Evolutionary conservation across 2,888 invertebrate genomes (phyloP).

Genomic region (Malacosoma neustria): DNA sequence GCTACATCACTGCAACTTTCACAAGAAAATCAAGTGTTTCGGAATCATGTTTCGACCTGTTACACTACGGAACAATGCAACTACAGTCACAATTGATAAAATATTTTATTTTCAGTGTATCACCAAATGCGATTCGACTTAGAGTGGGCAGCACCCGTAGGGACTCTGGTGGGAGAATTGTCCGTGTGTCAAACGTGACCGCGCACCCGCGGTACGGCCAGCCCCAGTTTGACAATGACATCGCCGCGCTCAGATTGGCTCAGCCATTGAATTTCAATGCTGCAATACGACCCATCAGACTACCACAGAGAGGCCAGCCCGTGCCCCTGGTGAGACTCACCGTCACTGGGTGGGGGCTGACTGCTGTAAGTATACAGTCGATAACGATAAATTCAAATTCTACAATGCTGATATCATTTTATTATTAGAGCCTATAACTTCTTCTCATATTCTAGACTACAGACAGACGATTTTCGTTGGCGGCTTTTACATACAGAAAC

Average conservation of each 20-base stretch:
- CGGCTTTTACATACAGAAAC: too few relatives aligned
- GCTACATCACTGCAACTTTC: too few relatives aligned
- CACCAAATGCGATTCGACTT: slow-evolving; percentile 38
- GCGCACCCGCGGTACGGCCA: slow-evolving; percentile 53
- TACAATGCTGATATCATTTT: too few relatives aligned
- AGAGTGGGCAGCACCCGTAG: slow-evolving; percentile 63
- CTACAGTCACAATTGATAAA: too few relatives aligned
- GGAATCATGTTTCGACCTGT: too few relatives aligned
- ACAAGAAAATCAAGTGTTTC: too few relatives aligned
- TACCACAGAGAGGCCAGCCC: slow-evolving; percentile 41
- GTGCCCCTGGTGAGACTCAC: slow-evolving; percentile 58
- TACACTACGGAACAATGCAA: too few relatives aligned
- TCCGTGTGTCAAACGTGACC: slow-evolving; percentile 44
- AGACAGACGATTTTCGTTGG: too few relatives aligned
- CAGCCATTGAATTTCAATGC: slow-evolving; percentile 40
- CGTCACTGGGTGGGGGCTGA: slow-evolving; percentile 66
- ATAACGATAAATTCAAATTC: too few relatives aligned
- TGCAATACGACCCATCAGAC: slow-evolving; percentile 39
- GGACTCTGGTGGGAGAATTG: slow-evolving; percentile 59
- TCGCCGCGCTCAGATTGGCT: slow-evolving; percentile 48
- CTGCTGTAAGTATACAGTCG: slow-evolving; percentile 63
- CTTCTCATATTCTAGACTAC: too few relatives aligned
- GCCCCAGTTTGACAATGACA: slow-evolving; percentile 61
- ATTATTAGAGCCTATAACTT: too few relatives aligned
- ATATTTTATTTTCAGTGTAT: slow-evolving; percentile 24